Base-by-base conservation (phyloP, 2,888 invertebrate species). In the Amorpha juglandis region DNA sequence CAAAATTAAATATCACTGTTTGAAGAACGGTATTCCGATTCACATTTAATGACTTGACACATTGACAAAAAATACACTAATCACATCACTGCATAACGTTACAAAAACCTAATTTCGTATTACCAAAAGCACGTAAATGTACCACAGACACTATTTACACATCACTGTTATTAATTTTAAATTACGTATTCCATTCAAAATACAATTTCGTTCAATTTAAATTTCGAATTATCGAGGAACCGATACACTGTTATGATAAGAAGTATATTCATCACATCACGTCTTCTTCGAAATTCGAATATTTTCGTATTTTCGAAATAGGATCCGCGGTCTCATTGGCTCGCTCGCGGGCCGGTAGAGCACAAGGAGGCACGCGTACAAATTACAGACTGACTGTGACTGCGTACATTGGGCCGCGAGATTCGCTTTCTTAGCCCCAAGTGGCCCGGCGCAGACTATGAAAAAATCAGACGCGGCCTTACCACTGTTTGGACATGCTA, bases 391-490 rank as follows among this genome's bases (percentile, higher is more conserved):
- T 91, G 92, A 89, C 82, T 77, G 58, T 76, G 78, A 78, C 78
- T 81, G 76, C 83, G 83, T 83, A 86, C 87, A 85, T 87, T 87
- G 82, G 86, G 86, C 80, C 80, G 83, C 80, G 87, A 90, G 89
- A 92, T 90, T 92, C 89, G 89, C 90, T 90, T 89, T 89, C 87
- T 85, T 85, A 84, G 82, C 82, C 82, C 81, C 82, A 79, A 81
- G 78, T 71, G 68, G 77, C 78, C 74, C 82, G 84, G 82, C 83
- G 82, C 81, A 89, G 92, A 83, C 77, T 74, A 87, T 80, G 73
- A 81, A 86, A 87, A 3, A 79, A 75, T 81, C 76, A 91, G 91
- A 92, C 72, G 71, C 74, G 89, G 81, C 87, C 76, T 77, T 75
- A 72, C 67, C 58, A 69, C 67, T 70, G 69, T 70, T 74, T 75